phyloP scores from a whole-genome alignment of 2,113 vertebrate genomes.

The Leptodactylus fuscus region DNA sequence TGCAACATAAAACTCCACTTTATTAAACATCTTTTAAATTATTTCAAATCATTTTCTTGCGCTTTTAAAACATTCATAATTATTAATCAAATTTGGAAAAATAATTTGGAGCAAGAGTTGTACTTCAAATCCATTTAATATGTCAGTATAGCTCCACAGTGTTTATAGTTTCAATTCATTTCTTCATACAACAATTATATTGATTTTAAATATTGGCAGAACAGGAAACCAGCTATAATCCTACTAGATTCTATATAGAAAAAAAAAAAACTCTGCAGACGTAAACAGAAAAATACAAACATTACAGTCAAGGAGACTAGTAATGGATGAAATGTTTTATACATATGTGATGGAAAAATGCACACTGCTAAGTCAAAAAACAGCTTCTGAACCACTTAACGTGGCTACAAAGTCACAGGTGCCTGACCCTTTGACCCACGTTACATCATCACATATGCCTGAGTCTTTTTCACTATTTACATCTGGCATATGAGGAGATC shows the following conservation, averaged over 20 bases:
- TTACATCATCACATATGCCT: slow-evolving; percentile 72
- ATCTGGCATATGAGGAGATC: slow-evolving; percentile 71
- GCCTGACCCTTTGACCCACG: slow-evolving; percentile 70
- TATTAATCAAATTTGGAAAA: too few relatives aligned
- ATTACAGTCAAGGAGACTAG: slow-evolving; percentile 70
- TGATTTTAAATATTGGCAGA: background rate
- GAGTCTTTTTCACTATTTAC: slow-evolving; percentile 71
- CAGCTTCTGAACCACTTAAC: slow-evolving; percentile 79
- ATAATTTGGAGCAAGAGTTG: too few relatives aligned
- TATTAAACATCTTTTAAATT: too few relatives aligned
- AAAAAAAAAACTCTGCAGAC: background rate
- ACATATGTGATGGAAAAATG: slow-evolving; percentile 81
- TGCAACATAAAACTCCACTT: too few relatives aligned
- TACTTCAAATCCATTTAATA: too few relatives aligned
- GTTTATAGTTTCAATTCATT: too few relatives aligned
- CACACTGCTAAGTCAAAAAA: slow-evolving; percentile 75
- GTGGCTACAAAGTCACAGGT: slow-evolving; percentile 77
- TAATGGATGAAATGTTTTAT: slow-evolving; percentile 79
- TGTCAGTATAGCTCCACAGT: too few relatives aligned
- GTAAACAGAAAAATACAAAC: slow-evolving; percentile 51
- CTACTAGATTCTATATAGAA: background rate
- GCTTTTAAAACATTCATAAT: too few relatives aligned
- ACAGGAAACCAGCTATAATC: background rate
- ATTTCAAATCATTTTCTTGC: too few relatives aligned
- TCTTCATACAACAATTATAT: background rate